Base-by-base conservation (phyloP, 2,888 invertebrate genomes). In the Philaethria dido region DNA sequence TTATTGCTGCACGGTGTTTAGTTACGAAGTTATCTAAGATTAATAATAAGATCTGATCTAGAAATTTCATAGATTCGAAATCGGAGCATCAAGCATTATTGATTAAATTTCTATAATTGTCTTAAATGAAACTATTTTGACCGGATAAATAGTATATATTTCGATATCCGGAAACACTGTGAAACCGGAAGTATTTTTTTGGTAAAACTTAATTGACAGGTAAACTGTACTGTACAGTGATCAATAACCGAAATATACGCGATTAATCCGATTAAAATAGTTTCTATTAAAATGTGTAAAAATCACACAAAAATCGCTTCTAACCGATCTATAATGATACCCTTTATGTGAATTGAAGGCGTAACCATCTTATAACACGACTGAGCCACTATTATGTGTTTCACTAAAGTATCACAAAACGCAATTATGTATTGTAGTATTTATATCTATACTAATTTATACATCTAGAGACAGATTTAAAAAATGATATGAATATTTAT, bases 401-500 rank as follows among this genome's bases (percentile, higher is more conserved):
- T 50, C n/a, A 52, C 50, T 52, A 52, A 29, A 25, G 25, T 50
- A 39, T 36, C 29, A 50, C 47, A 62, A 50, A 25, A 39, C 29
- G 25, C 44, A 47, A 9, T 52, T 33, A 9, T 36, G 25, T 44
- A 60, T 55, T n/a, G 14, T 39, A 44, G 11, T n/a, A 45, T 36
- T 50, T 44, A 14, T 22, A 62, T 5, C 22, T 44, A 33, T 20
- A 14, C 36, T 64, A 29, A 20, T 29, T 5, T 42, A 45, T 3
- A 54, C 36, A 29, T 59, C 44, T 42, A 25, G 29, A 48, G 29
- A 48, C 9, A 18, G 55, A 62, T 62, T 22, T 20, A n/a, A 69
- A 59, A 54, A 67, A 52, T 69, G 67, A 69, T 69, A 69, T 69
- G 69, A 61, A 61, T 39, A 48, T 60, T 67, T 64, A 69, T 67